Evolutionary conservation across 2,888 invertebrate genomes (phyloP), one percentile per base, ranked within the genome.

Genomic region (Acleris holmiana): DNA sequence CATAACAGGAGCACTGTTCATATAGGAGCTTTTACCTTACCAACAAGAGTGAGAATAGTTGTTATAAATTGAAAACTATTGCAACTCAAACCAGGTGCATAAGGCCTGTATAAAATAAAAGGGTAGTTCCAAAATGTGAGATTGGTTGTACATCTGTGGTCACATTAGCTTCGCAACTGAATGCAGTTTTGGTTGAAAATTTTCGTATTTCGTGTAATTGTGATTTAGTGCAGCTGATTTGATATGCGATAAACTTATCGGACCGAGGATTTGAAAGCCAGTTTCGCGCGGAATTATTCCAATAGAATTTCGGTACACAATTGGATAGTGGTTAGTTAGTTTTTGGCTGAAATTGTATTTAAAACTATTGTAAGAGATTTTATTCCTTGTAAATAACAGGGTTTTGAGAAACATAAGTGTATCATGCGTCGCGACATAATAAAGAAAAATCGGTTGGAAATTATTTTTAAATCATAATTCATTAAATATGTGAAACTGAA

Each of bases 191-290:
- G 78, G 78, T 75, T 77, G 81, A 84, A 88, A 86, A 87, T 88
- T 85, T 87, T 84, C 81, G 83, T 76, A 82, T 86, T 85, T 77
- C 84, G 76, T 83, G 84, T 90, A 89, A 90, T 90, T 91, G 84
- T 90, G 89, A 89, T 89, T 84, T 87, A 89, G 83, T 82, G 79
- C 70, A 75, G 78, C 77, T 76, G 78, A 82, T 88, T 84, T 87
- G 88, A 87, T 83, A 82, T 72, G 78, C 83, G 89, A 90, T 90
- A 86, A 85, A 85, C 78, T 86, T 91, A 90, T 88, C 88, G 80
- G 74, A 62, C 53, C 69, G 71, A 70, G 70, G 72, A 73, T 79
- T 74, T 74, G 72, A 69, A 73, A 73, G 73, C 74, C 67, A 57
- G 68, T 67, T 55, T 67, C 66, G 66, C 66, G 62, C 69, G 68